These are phyloP conservation scores for Eulemur macaco DNA, from an alignment of 2,113 vertebrate genomes.

Conservation along the genomic window DNA sequence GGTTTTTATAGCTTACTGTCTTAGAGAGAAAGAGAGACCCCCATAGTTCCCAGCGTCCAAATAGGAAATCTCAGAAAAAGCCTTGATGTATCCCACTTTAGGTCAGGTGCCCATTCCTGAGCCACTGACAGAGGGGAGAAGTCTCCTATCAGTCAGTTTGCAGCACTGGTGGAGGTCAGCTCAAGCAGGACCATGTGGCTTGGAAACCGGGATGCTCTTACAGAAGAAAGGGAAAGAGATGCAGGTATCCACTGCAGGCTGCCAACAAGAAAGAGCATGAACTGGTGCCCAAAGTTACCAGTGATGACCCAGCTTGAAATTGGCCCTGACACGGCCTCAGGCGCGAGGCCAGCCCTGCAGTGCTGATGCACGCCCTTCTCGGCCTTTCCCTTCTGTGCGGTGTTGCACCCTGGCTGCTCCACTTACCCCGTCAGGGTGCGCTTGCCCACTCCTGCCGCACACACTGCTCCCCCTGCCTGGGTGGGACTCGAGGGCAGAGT, in stretches of 20 bases:
- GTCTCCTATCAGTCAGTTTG: background rate
- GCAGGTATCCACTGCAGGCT: background rate
- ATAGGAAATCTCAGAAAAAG: background rate
- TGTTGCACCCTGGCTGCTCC: background rate
- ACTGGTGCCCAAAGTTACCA: background rate
- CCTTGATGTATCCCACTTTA: background rate
- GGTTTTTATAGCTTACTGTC: background rate
- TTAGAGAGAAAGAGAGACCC: background rate
- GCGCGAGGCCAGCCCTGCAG: background rate
- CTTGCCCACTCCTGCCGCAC: background rate
- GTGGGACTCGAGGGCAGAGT: background rate
- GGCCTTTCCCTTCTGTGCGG: background rate
- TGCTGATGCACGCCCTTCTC: background rate
- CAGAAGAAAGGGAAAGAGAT: background rate
- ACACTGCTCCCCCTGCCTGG: background rate
- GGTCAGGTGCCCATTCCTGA: background rate
- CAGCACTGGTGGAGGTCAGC: background rate
- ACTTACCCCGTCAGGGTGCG: background rate
- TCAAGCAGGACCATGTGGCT: background rate
- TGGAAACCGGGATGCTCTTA: background rate
- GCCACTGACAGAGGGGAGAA: background rate
- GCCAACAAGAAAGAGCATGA: conserved; percentile 18
- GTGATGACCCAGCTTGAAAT: conserved; percentile 30
- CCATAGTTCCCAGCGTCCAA: background rate
- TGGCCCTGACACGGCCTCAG: background rate